Conservation (phyloP, 1,140 invertebrate genomes). For the Helicoverpa zea region DNA sequence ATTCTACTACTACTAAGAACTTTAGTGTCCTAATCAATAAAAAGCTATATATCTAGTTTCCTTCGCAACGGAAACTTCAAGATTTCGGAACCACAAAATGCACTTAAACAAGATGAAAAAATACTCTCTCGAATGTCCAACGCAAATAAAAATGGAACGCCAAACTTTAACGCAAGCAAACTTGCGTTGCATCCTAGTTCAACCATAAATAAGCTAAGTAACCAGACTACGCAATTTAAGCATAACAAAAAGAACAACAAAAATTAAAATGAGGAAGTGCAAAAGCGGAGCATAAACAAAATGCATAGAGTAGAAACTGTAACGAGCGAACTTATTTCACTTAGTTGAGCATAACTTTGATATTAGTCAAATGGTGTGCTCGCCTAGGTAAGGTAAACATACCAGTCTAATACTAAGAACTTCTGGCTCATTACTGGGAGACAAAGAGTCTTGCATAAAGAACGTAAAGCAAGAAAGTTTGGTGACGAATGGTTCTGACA, state of each 20-base stretch:
- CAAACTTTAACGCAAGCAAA: conserved; percentile 4
- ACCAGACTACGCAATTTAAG: neutral
- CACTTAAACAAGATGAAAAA: neutral
- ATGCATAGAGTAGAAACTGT: conserved; percentile 19
- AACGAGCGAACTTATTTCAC: conserved; percentile 28
- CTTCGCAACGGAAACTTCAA: neutral
- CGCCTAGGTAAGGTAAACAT: conserved; percentile 47
- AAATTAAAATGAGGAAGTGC: conserved; percentile 6
- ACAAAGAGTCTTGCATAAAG: conserved; percentile 61
- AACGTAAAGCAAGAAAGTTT: conserved; percentile 58
- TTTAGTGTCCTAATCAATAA: too few relatives aligned
- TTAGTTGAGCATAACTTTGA: conserved; percentile 38
- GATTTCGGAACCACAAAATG: neutral
- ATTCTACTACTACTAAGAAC: too few relatives aligned
- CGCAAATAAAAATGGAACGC: conserved; percentile 4
- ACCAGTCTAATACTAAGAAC: conserved; percentile 62
- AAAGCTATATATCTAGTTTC: too few relatives aligned
- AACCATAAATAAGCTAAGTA: neutral
- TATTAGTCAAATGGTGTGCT: conserved; percentile 52
- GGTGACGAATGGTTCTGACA: conserved; percentile 46
- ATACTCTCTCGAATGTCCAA: neutral
- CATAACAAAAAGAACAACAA: neutral
- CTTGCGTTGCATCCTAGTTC: neutral
- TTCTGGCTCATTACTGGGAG: conserved; percentile 59
- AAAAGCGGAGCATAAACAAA: conserved; percentile 13